Percentiles rank a stretch among this genome's conserved stretches.
phyloP scores from a whole-genome alignment of 2,888 invertebrate genomes.

The Alsophila aescularia region DNA sequence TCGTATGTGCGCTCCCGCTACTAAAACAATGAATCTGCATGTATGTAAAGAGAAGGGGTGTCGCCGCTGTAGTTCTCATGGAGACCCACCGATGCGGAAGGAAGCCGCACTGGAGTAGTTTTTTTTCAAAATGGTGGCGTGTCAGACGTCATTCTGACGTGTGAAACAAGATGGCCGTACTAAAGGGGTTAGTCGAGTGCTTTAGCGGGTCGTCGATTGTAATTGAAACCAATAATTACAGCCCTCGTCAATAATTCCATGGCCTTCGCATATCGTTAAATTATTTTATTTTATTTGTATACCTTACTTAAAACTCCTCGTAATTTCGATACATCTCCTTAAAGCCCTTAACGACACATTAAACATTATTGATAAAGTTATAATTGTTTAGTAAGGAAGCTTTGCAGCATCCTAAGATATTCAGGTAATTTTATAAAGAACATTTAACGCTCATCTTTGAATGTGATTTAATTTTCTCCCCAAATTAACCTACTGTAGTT shows the following conservation, averaged over 20 bases:
- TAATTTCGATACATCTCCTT: too few relatives aligned
- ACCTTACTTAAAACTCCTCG: not conserved
- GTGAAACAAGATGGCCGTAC: constrained; percentile 74
- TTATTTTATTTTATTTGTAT: not conserved
- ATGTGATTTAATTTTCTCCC: constrained; percentile 17
- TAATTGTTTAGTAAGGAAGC: too few relatives aligned
- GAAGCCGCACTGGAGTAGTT: constrained; percentile 78
- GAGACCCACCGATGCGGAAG: constrained; percentile 79
- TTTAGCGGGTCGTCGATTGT: constrained; percentile 46
- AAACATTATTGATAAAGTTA: too few relatives aligned
- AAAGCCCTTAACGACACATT: too few relatives aligned
- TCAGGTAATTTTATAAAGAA: constrained; percentile 8
- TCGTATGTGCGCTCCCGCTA: constrained; percentile 65
- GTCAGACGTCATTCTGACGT: constrained; percentile 75
- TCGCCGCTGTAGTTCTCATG: constrained; percentile 79
- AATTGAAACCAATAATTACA: constrained; percentile 30
- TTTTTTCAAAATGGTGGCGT: constrained; percentile 83
- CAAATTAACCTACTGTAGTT: constrained; percentile 1
- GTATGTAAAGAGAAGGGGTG: constrained; percentile 80
- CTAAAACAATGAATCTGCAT: constrained; percentile 83
- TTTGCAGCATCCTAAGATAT: not conserved
- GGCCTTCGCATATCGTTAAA: not conserved
- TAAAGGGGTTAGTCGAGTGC: constrained; percentile 62
- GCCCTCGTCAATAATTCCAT: constrained; percentile 1
- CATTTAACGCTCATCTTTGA: constrained; percentile 11